A percentile compares a stretch with the other conserved stretches of the same genome.
phyloP scores from a whole-genome alignment of 2,113 vertebrate genomes.

The Rhipidura dahli region DNA sequence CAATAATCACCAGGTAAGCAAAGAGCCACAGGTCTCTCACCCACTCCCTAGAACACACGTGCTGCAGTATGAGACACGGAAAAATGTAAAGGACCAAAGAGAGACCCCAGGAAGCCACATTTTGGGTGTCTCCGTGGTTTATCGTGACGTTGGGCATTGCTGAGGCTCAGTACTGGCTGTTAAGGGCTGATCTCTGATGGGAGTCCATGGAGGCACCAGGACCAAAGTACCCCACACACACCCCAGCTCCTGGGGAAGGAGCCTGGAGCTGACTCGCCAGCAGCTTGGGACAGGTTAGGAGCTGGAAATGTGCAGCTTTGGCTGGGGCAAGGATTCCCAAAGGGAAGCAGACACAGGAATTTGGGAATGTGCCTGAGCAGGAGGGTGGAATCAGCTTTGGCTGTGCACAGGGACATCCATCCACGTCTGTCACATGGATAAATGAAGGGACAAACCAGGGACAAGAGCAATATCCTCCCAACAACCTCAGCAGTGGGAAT shows the following conservation, averaged over 20 bases:
- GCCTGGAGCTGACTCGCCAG: neutral
- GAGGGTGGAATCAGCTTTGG: neutral
- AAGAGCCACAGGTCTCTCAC: neutral
- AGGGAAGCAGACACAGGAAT: neutral
- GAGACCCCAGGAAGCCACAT: neutral
- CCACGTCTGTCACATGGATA: fast-evolving
- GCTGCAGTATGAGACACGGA: fast-evolving
- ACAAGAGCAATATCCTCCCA: neutral
- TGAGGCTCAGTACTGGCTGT: neutral
- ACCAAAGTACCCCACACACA: neutral
- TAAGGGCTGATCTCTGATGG: neutral
- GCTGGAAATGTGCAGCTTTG: neutral
- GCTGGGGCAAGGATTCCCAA: neutral
- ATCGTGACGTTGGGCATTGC: fast-evolving
- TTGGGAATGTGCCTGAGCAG: neutral
- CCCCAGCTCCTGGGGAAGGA: neutral
- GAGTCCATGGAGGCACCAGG: neutral
- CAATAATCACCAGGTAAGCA: neutral
- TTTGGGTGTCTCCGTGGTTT: neutral
- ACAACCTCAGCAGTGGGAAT: neutral
- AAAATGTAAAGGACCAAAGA: fast-evolving
- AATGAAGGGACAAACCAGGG: neutral
- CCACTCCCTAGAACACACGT: fast-evolving
- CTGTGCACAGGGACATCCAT: fast-evolving
- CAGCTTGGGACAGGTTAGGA: neutral